These are phyloP conservation scores for Adelges cooleyi DNA, from an alignment of 1,140 invertebrate species.

Conservation along the genomic window DNA sequence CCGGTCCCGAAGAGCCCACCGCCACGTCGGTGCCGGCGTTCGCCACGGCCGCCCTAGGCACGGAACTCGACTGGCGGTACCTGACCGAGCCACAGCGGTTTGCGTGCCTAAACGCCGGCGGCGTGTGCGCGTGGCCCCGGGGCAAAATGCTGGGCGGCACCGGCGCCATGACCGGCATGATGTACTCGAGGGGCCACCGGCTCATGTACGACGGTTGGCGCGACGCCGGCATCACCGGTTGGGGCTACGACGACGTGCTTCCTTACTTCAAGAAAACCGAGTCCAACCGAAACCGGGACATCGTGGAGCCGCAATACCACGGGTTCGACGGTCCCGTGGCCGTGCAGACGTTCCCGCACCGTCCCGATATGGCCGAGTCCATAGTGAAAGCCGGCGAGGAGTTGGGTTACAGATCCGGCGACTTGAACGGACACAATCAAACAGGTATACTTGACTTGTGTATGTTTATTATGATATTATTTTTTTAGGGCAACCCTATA, in stretches of 20 bases:
- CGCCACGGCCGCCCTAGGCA: constrained; percentile 44
- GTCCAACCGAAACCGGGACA: constrained; percentile 38
- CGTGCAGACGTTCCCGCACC: constrained; percentile 43
- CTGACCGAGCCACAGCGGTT: constrained; percentile 46
- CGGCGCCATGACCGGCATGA: constrained; percentile 49
- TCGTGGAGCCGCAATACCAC: constrained; percentile 42
- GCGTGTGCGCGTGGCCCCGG: constrained; percentile 56
- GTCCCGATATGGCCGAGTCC: constrained; percentile 42
- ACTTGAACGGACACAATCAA: constrained; percentile 44
- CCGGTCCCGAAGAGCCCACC: constrained; percentile 55
- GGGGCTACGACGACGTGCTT: constrained; percentile 51
- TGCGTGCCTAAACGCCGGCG: constrained; percentile 46
- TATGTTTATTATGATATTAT: too few relatives aligned
- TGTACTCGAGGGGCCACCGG: constrained; percentile 53
- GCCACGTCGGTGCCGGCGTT: constrained; percentile 53
- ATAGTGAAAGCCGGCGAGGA: constrained; percentile 50
- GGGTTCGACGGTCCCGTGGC: constrained; percentile 48
- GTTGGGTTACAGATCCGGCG: constrained; percentile 40
- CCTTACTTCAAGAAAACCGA: constrained; percentile 50
- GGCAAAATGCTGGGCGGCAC: constrained; percentile 74
- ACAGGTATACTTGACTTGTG: too few relatives aligned
- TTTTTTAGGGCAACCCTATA: too few relatives aligned
- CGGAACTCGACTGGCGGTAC: constrained; percentile 53
- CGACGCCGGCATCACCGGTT: constrained; percentile 47
- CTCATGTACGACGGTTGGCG: constrained; percentile 58